Base-by-base conservation (phyloP, 1,140 invertebrate species). In the Megalonaias nervosa region DNA sequence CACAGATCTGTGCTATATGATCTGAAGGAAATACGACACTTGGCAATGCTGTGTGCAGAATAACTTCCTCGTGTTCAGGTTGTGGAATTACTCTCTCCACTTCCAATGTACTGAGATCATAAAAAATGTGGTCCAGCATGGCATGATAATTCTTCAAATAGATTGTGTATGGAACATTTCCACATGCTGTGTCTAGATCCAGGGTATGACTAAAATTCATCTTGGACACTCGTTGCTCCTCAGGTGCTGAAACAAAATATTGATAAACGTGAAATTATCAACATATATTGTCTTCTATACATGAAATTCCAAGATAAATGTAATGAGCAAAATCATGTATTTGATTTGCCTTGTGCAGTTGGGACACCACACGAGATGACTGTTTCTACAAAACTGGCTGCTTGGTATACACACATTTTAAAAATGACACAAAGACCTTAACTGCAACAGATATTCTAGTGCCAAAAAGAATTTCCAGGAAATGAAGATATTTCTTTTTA, bases 81-180 rank as follows among this genome's bases (percentile, higher is more conserved):
- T 97, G 92, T 5, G 96, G 96, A 74, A 98, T 91, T 2, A 95
- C 93, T 89, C 94, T 93, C 48, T 91, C 88, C 0, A 97, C 93
- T 75, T 92, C 84, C 3, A 97, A 89, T 66, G 92, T 88, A 72
- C 94, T 90, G 55, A 90, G 93, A 88, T 95, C 96, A 21, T 85
- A 79, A 91, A 94, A 97, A 86, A 99, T 98, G 84, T 98, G 98
- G 91, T 99, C 97, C 19, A 99, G 91, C 88, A 96, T 97, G 66
- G 94, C 97, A 64, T 94, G 93, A 92, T 98, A 98, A 1, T 93
- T 93, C 1, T 90, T 91, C 0, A 96, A 97, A 82, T 94, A 98
- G 89, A 98, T 98, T 12, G 97, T 98, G 86, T 94, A 98, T 66
- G 93, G 88, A 15, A 89, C 89, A 62, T 81, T 86, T 1, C 92